These are phyloP conservation scores for Rhagonycha fulva DNA, from an alignment of 2,888 invertebrate genomes.

Conservation along the genomic window DNA sequence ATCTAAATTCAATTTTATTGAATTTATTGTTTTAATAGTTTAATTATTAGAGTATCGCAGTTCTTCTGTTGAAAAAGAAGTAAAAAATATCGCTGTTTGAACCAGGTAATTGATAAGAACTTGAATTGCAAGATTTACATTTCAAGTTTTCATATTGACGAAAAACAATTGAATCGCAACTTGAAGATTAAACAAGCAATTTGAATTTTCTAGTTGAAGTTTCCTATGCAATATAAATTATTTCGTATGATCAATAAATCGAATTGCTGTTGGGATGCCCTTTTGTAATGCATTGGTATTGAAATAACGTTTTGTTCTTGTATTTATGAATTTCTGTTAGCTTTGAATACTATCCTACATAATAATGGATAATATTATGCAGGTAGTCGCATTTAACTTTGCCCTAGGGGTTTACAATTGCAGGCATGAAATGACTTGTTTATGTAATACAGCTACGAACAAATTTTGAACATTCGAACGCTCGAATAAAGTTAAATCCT, in stretches of 20 bases:
- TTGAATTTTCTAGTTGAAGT: background rate
- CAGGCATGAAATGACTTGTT: background rate
- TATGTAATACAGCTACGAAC: background rate
- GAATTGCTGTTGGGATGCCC: background rate
- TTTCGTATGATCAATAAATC: background rate
- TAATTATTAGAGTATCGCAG: background rate
- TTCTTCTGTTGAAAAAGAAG: too few relatives aligned
- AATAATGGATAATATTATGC: background rate
- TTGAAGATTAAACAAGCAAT: background rate
- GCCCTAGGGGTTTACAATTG: background rate
- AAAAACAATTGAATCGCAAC: background rate
- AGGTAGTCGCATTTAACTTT: background rate
- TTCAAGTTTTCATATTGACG: background rate
- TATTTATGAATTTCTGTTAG: background rate
- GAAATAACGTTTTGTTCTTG: background rate
- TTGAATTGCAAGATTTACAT: background rate
- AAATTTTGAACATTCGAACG: background rate
- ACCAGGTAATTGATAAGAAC: background rate
- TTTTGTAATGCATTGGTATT: background rate
- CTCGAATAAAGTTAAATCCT: background rate
- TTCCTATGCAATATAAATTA: background rate
- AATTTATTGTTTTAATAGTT: background rate
- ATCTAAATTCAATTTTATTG: too few relatives aligned
- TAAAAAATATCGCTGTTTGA: background rate
- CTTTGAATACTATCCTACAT: background rate